Percentiles rank a stretch among this genome's conserved stretches.
phyloP scores from a whole-genome alignment of 2,888 invertebrate genomes.

The Emmelina monodactyla region DNA sequence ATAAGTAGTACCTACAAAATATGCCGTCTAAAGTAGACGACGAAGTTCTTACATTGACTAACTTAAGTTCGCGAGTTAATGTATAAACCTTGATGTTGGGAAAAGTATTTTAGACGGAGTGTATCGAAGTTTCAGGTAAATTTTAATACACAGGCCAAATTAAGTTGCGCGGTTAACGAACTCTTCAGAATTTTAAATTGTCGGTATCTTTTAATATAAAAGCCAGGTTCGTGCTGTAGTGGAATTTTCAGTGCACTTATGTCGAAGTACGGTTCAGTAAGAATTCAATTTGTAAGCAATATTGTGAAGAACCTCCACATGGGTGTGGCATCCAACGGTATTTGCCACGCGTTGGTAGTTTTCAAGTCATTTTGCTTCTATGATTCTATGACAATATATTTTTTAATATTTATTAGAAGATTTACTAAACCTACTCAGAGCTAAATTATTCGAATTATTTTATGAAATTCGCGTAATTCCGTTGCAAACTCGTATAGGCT shows the following conservation, averaged over 20 bases:
- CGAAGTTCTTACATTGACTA: neutral
- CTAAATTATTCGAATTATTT: too few species aligned
- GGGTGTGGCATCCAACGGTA: neutral
- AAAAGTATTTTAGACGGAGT: neutral
- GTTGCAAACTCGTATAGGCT: too few species aligned
- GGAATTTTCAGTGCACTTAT: neutral
- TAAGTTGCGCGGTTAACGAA: neutral
- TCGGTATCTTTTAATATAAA: too few species aligned
- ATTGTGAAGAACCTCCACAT: neutral
- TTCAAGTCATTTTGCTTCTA: too few species aligned
- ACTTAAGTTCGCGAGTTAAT: neutral
- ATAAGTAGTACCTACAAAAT: neutral
- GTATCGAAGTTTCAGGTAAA: neutral
- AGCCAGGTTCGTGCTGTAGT: too few species aligned
- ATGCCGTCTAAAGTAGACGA: neutral
- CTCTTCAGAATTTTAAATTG: too few species aligned
- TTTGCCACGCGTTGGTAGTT: too few species aligned
- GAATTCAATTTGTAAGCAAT: conserved; percentile 1
- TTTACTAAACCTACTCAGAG: too few species aligned
- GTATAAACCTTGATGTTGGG: neutral
- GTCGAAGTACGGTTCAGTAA: neutral
- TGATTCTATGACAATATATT: too few species aligned
- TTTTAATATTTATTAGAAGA: too few species aligned
- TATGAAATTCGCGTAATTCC: too few species aligned
- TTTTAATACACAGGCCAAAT: neutral